Percentiles rank a stretch among this genome's conserved stretches.
Evolutionary conservation across 2,888 invertebrate species (phyloP).

Genomic region (Andrena praecox): DNA sequence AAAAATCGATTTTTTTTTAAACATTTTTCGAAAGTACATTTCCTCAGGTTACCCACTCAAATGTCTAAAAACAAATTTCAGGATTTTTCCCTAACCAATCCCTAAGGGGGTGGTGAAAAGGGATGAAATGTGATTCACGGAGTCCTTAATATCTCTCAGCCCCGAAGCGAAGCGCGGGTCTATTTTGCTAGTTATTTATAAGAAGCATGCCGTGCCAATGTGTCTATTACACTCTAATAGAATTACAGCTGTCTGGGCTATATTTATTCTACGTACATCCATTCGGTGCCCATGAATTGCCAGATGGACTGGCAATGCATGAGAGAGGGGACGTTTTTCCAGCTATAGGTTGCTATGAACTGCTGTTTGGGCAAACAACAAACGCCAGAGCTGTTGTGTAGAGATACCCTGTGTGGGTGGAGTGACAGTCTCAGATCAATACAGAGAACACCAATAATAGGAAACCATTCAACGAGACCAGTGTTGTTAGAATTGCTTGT

Average conservation of each 20-base stretch:
- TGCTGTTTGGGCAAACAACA: slow-evolving; percentile 29
- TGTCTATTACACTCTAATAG: slow-evolving; percentile 1
- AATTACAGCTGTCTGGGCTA: not conserved
- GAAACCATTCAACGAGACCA: slow-evolving; percentile 54
- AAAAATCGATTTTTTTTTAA: too few relatives aligned
- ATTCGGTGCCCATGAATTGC: not conserved
- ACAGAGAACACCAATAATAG: slow-evolving; percentile 60
- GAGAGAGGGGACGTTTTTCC: not conserved
- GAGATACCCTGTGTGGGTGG: slow-evolving; percentile 46
- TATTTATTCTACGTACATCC: slow-evolving; percentile 19
- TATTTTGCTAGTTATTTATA: not conserved
- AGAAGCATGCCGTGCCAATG: not conserved
- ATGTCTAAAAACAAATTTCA: too few relatives aligned
- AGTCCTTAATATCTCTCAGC: too few relatives aligned
- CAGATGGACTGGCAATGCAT: not conserved
- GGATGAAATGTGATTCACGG: too few relatives aligned
- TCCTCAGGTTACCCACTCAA: too few relatives aligned
- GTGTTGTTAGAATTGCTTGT: slow-evolving; percentile 2
- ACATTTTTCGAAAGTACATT: too few relatives aligned
- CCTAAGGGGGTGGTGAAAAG: too few relatives aligned
- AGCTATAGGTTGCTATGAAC: not conserved
- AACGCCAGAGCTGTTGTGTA: slow-evolving; percentile 27
- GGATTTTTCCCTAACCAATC: too few relatives aligned
- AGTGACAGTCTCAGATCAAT: slow-evolving; percentile 70
- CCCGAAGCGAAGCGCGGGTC: too few relatives aligned